phyloP scores from a whole-genome alignment of 2,888 invertebrate genomes.

The Sialis fuliginosa region DNA sequence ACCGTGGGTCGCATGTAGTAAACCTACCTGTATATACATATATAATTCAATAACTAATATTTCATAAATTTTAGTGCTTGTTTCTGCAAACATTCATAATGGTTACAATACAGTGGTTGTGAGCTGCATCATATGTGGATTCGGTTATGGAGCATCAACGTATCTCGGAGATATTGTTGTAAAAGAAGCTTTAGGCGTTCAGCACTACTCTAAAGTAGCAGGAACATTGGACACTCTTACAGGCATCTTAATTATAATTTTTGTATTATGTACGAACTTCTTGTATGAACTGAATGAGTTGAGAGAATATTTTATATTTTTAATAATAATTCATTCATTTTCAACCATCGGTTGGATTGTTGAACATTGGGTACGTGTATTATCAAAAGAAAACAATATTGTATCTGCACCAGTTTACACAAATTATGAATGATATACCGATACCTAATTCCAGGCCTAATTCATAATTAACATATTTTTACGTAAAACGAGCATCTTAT shows the following conservation, averaged over 20 bases:
- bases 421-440: too few species aligned
- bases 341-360: neutral
- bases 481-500: too few species aligned
- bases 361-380: neutral
- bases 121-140: conserved; percentile 12
- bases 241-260: conserved; percentile 10
- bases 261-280: conserved; percentile 6
- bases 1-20: too few species aligned
- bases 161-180: conserved; percentile 11
- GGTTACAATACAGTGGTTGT: conserved; percentile 9
- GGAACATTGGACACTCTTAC: conserved; percentile 12
- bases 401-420: too few species aligned
- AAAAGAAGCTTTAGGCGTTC: conserved; percentile 11
- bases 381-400: neutral
- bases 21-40: too few species aligned
- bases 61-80: too few species aligned
- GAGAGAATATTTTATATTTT: neutral
- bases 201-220: conserved; percentile 11
- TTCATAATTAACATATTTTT: too few species aligned
- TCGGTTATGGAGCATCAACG: conserved; percentile 12
- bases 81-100: neutral
- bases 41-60: too few species aligned
- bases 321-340: neutral
- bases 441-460: too few species aligned
- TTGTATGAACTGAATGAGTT: too few species aligned